phyloP scores from a whole-genome alignment of 2,888 invertebrate species.

The Tipula lateralis region DNA sequence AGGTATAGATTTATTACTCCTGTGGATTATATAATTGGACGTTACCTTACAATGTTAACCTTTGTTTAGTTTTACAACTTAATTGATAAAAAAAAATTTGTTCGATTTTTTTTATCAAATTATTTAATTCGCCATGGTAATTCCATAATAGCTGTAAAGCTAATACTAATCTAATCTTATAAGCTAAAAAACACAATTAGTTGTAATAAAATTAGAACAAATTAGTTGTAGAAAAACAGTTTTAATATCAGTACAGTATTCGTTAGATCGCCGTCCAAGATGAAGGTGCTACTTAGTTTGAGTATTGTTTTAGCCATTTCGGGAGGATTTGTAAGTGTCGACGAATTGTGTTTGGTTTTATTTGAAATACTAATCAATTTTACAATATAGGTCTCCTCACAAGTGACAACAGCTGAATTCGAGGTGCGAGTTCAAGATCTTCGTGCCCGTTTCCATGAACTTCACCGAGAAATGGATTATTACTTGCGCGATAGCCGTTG shows the following conservation, averaged over 20 bases:
- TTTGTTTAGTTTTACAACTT: background rate
- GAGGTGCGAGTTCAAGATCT: background rate
- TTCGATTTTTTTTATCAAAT: background rate
- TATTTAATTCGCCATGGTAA: background rate
- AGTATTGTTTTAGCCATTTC: background rate
- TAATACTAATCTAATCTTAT: background rate
- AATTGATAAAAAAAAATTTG: background rate
- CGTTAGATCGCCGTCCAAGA: background rate
- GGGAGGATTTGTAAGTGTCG: background rate
- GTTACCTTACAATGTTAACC: background rate
- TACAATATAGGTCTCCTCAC: background rate
- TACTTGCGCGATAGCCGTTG: background rate
- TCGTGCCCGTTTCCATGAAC: background rate
- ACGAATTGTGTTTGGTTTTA: background rate
- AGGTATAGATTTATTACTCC: too few relatives aligned
- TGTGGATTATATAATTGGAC: background rate
- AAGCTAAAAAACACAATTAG: background rate
- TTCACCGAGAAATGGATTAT: background rate
- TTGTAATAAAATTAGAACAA: background rate
- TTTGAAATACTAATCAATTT: background rate
- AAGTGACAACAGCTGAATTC: background rate
- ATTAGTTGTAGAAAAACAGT: background rate
- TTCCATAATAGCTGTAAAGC: background rate
- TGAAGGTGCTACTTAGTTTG: background rate
- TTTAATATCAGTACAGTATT: background rate